phyloP scores from a whole-genome alignment of 2,888 invertebrate species.

The Reticulitermes lucifugus region DNA sequence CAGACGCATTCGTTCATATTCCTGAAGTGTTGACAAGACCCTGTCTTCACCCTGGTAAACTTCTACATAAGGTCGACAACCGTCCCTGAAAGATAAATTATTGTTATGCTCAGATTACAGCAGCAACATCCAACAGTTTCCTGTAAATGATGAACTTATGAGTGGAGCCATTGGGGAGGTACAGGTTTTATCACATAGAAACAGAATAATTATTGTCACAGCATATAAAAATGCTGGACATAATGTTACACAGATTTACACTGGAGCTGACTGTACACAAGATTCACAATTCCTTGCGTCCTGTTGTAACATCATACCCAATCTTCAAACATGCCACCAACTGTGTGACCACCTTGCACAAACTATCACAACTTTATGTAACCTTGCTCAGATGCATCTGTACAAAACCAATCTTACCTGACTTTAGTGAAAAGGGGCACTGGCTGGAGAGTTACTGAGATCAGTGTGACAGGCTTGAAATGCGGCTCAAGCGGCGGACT shows the following conservation, averaged over 20 bases:
- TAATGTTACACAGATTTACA: no score
- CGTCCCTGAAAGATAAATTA: slow-evolving; percentile 74
- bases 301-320: neutral
- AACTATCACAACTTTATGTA: neutral
- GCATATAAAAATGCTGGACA: no score
- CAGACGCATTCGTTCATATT: slow-evolving; percentile 89
- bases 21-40: slow-evolving; percentile 84
- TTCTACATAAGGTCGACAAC: slow-evolving; percentile 93
- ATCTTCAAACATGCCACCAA: neutral
- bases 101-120: no score
- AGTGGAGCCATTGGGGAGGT: no score
- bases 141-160: no score
- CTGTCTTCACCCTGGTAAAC: slow-evolving; percentile 89
- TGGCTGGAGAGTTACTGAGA: slow-evolving; percentile 85
- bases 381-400: neutral
- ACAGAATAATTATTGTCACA: no score
- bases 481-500: slow-evolving; percentile 71
- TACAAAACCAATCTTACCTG: slow-evolving; percentile 66
- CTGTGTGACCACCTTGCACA: neutral
- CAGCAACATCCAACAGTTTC: no score
- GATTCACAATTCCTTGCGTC: no score
- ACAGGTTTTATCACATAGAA: no score
- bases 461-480: slow-evolving; percentile 83
- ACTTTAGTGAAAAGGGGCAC: slow-evolving; percentile 94
- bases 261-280: no score